Base-by-base conservation (phyloP, 2,888 invertebrate genomes). In the Sinopyrophorus schimmeli region DNA sequence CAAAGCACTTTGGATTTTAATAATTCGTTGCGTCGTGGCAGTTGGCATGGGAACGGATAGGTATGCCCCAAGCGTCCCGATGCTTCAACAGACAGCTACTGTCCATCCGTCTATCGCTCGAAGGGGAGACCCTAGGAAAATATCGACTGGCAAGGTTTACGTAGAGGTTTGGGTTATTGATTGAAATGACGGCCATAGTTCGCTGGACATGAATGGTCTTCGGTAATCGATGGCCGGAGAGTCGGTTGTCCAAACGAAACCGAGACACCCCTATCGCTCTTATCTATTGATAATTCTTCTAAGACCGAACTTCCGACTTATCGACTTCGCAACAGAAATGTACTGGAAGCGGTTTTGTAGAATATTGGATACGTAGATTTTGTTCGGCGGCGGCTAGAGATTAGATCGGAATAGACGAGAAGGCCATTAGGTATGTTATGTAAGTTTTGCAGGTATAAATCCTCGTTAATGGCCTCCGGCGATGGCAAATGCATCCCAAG, bases 381-480 rank as follows among this genome's bases (percentile, higher is more conserved):
- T 15, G 17, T 27, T 40, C 3, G 27, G 35, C 11, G 24, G 20
- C 24, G 37, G 23, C 26, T 12, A 14, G 28, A 35, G n/a, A n/a
- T 40, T 39, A 27, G 10, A 28, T 21, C 11, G 21, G 35, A 32
- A 42, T 38, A 37, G 30, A 30, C n/a, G 38, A 32, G 30, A 18
- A 26, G 31, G 27, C n/a, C 43, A 47, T 47, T 47, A 47, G 11
- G 30, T 41, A 37, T 41, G 41, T 46, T 51, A 46, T 43, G 40
- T 43, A 47, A n/a, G 52, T 47, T 47, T 47, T 47, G 47, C 53
- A 53, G 48, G 46, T 53, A 55, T 52, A 55, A 55, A 55, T 55
- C 53, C 46, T 28, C 44, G 47, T 49, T 43, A 53, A 49, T 47
- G 53, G 55, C 50, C 31, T 51, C 40, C 21, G 48, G 51, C 48